phyloP scores from a whole-genome alignment of 2,797 vertebrate genomes.

The Dallia pectoralis region DNA sequence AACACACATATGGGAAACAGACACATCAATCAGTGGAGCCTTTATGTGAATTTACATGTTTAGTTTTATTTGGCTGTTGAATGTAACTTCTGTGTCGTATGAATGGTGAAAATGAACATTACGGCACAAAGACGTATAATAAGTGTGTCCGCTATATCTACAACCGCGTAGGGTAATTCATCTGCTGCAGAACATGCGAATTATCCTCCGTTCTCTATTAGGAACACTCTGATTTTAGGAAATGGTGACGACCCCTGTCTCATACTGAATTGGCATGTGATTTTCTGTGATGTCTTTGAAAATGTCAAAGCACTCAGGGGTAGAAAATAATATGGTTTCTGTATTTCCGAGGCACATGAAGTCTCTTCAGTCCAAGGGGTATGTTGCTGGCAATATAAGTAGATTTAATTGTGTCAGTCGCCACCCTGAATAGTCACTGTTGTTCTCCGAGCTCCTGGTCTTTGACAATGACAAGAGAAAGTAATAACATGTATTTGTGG shows the following conservation, averaged over 20 bases:
- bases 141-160: slow-evolving; percentile 27
- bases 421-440: slow-evolving; percentile 22
- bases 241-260: slow-evolving; percentile 60
- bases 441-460: slow-evolving; percentile 19
- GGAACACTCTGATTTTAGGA: slow-evolving; percentile 33
- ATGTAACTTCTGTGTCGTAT: neutral
- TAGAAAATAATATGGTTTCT: slow-evolving; percentile 57
- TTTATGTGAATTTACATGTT: neutral
- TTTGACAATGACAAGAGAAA: slow-evolving; percentile 22
- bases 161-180: slow-evolving; percentile 30
- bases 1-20: neutral
- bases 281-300: slow-evolving; percentile 56
- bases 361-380: slow-evolving; percentile 35
- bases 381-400: slow-evolving; percentile 55
- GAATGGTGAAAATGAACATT: slow-evolving; percentile 31
- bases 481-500: slow-evolving; percentile 1
- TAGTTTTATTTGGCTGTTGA: neutral
- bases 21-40: neutral
- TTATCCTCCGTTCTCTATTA: slow-evolving; percentile 8
- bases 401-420: slow-evolving; percentile 61
- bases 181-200: neutral
- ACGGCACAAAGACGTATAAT: slow-evolving; percentile 32
- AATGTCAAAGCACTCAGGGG: slow-evolving; percentile 60
- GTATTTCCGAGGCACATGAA: slow-evolving; percentile 50
- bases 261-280: slow-evolving; percentile 56